Evolutionary conservation across 2,797 vertebrate species (phyloP).

Genomic region (Streptopelia turtur): DNA sequence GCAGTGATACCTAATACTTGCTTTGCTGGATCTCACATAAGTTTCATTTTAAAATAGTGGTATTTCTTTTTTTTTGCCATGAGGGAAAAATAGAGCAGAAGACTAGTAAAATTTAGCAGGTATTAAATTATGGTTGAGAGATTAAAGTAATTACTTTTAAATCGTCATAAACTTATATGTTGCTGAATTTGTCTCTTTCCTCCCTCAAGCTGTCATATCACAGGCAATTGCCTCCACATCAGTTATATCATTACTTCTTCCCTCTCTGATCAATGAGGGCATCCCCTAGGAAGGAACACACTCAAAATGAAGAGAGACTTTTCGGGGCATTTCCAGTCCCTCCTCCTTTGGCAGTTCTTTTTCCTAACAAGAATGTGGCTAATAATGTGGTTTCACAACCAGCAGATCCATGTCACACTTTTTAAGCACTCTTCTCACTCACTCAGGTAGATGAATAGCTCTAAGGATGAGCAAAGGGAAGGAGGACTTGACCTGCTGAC

Average conservation of each 20-base stretch:
- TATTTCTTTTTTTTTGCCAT: neutral
- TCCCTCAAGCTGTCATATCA: conserved; percentile 15
- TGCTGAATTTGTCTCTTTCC: conserved; percentile 36
- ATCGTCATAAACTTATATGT: conserved; percentile 12
- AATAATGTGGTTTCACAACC: neutral
- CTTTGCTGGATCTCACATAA: neutral
- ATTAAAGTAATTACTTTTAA: conserved; percentile 48
- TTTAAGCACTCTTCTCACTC: neutral
- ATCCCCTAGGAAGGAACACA: neutral
- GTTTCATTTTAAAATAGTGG: neutral
- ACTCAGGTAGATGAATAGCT: neutral
- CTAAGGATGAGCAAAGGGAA: neutral
- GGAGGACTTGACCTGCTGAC: neutral
- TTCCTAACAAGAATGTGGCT: neutral
- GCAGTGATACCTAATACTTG: neutral
- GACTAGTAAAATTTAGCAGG: neutral
- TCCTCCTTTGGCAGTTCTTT: neutral
- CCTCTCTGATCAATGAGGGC: neutral
- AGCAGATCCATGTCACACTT: neutral
- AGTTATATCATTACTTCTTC: neutral
- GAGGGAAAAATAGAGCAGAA: neutral
- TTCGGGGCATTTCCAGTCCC: neutral
- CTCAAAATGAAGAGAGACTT: neutral
- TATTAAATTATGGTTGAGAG: conserved; percentile 31
- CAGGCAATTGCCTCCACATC: neutral